Conservation (phyloP, 2,888 invertebrate genomes). For the Ischnus inquisitorius region DNA sequence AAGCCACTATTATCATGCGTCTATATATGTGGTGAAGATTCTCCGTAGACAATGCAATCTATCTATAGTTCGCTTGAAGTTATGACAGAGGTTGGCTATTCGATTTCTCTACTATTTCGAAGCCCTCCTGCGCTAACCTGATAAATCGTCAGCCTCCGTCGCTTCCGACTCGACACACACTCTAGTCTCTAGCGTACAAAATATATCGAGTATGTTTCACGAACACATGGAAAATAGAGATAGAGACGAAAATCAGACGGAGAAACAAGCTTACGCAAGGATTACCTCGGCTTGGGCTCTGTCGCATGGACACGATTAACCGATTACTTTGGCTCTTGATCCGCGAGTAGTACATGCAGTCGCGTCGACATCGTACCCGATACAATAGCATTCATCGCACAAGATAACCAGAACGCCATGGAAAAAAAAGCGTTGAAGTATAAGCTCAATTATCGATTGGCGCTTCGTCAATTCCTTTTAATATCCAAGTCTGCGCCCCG, state of each 20-base stretch:
- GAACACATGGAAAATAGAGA: slow-evolving; percentile 10
- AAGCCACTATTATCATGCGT: slow-evolving; percentile 32
- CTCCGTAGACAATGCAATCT: slow-evolving; percentile 3
- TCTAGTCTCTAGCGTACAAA: not conserved
- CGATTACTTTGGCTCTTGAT: slow-evolving; percentile 45
- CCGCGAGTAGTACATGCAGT: not conserved
- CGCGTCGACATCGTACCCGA: not conserved
- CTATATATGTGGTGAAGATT: not conserved
- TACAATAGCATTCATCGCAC: not conserved
- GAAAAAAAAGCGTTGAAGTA: no score
- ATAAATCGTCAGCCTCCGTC: slow-evolving; percentile 43
- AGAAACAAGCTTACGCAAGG: slow-evolving; percentile 40
- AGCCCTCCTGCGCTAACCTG: slow-evolving; percentile 32
- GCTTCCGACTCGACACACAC: slow-evolving; percentile 20
- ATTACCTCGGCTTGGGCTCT: slow-evolving; percentile 33
- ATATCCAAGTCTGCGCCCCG: not conserved
- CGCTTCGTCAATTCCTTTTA: not conserved
- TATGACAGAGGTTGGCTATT: slow-evolving; percentile 13
- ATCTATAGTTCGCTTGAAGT: slow-evolving; percentile 33
- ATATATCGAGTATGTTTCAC: slow-evolving; percentile 4
- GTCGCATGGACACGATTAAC: slow-evolving; percentile 17
- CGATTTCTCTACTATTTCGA: slow-evolving; percentile 30
- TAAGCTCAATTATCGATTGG: not conserved
- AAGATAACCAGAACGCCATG: not conserved
- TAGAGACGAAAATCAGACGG: slow-evolving; percentile 9